Base-by-base conservation (phyloP, 2,797 vertebrate species). In the Cuniculus paca region DNA sequence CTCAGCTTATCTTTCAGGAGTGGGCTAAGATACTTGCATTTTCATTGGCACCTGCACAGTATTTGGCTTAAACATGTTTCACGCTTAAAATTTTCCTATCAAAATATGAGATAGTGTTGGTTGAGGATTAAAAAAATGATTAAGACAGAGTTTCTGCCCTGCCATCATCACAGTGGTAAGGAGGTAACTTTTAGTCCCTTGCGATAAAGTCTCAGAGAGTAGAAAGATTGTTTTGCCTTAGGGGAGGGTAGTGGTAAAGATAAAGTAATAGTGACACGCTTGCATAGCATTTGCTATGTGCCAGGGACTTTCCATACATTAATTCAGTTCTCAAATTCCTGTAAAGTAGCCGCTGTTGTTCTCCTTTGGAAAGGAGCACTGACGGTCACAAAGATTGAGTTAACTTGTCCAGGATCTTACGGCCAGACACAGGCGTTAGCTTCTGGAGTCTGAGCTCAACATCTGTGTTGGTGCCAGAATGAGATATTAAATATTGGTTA, bases 11-110 rank as follows among this genome's bases (percentile, higher is more conserved):
- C 54, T 92, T 95, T 87, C 12, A 94, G 86, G 68, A 77, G 10
- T 86, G 72, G n/a, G 17, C 50, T 78, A 12, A 95, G 4, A 90
- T 68, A 39, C 65, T 77, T 93, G 22, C 52, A 78, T 88, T 96
- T 96, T 92, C 74, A 50, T 50, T 77, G 8, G 9, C 4, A 88
- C 36, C 5, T 94, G 11, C 24, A 54, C 16, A 70, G 12, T 77
- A 81, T 95, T 94, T 91, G 95, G 26, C 48, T 95, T 93, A 42
- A 96, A 81, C 24, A 79, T 8, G 78, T 56, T 89, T 12, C 26
- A 95, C 36, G 22, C 72, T 95, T 91, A 79, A 74, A 89, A 52
- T 31, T 95, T 89, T 86, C 26, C 60, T 10, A 54, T 95, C 31
- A 93, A 93, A 88, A 78, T 60, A 39, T 84, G 65, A 39, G 36